Evolutionary conservation across 64 coral and sea anemone species (phyloP).

Genomic region (Stichodactyla mertensii): DNA sequence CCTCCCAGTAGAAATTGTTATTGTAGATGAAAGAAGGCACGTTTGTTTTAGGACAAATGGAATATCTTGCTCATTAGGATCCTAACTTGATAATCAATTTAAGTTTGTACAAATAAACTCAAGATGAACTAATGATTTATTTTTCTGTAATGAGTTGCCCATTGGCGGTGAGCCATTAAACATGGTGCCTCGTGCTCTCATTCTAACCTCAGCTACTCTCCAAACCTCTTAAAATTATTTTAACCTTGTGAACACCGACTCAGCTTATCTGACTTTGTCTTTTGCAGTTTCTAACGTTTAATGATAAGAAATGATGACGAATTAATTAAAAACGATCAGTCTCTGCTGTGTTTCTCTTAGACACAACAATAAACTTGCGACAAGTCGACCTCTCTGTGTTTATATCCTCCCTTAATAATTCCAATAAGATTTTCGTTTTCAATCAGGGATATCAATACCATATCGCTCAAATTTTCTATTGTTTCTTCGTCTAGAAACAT

Average conservation of each 20-base stretch:
- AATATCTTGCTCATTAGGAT: not conserved
- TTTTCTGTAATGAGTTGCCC: not conserved
- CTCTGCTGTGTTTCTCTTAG: not conserved
- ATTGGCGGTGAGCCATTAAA: not conserved
- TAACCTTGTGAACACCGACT: not conserved
- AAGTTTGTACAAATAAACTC: not conserved
- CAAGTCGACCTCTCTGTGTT: no score
- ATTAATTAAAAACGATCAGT: not conserved
- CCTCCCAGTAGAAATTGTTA: not conserved
- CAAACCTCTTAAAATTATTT: not conserved
- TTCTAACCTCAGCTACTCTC: not conserved
- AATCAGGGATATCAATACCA: not conserved
- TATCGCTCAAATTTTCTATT: not conserved
- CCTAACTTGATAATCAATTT: not conserved
- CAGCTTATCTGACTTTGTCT: not conserved
- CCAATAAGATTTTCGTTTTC: not conserved
- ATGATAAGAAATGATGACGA: not conserved
- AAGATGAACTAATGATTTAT: not conserved
- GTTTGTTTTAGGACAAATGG: not conserved
- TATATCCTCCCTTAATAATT: not conserved
- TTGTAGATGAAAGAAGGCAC: not conserved
- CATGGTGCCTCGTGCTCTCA: not conserved
- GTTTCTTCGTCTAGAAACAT: not conserved
- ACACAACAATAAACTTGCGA: not conserved
- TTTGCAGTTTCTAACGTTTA: not conserved